phyloP scores from a whole-genome alignment of 2,797 vertebrate species.

The Meriones psammophilus region DNA sequence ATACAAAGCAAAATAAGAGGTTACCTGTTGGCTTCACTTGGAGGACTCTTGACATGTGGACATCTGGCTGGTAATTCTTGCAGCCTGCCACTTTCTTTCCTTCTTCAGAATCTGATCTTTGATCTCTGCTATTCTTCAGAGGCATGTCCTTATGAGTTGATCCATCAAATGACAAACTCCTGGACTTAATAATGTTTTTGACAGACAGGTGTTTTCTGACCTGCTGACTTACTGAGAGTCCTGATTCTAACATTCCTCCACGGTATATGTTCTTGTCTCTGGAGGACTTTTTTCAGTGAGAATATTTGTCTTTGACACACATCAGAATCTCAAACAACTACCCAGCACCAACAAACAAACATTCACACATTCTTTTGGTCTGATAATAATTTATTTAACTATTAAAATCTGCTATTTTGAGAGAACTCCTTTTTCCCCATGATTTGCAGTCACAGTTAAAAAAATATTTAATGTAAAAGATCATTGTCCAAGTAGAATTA shows the following conservation, averaged over 20 bases:
- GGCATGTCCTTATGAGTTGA: constrained; percentile 68
- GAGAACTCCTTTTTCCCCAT: neutral
- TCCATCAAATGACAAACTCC: constrained; percentile 77
- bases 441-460: neutral
- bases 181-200: constrained; percentile 75
- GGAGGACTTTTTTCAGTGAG: constrained; percentile 35
- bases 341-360: neutral
- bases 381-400: neutral
- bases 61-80: constrained; percentile 77
- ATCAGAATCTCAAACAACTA: neutral
- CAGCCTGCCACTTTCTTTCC: constrained; percentile 76
- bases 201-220: constrained; percentile 64
- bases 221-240: constrained; percentile 39
- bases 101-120: constrained; percentile 74
- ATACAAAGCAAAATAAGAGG: neutral
- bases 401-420: neutral
- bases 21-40: constrained; percentile 19
- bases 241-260: constrained; percentile 3
- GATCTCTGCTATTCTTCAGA: constrained; percentile 77
- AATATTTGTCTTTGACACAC: neutral
- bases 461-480: neutral
- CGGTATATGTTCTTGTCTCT: constrained; percentile 33
- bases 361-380: neutral
- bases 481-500: neutral
- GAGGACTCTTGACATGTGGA: constrained; percentile 63